Conservation (phyloP, 1,140 invertebrate species). For the Pseudomyrmex concolor region DNA sequence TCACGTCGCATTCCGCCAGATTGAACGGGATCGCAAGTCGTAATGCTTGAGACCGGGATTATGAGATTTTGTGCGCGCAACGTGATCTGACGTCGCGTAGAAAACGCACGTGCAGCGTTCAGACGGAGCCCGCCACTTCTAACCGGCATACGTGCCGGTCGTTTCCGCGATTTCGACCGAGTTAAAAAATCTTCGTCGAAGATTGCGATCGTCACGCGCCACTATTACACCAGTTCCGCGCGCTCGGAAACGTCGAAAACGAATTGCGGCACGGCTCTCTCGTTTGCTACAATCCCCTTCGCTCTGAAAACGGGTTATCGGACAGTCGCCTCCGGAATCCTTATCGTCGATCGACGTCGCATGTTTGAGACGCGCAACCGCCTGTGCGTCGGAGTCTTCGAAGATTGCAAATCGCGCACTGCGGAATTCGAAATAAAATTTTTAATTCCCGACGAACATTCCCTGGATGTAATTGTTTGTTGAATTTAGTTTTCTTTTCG, state of each 20-base stretch:
- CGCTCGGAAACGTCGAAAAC: conserved; percentile 58
- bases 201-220: background rate
- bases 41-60: too few relatives aligned
- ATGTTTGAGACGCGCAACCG: background rate
- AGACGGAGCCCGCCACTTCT: background rate
- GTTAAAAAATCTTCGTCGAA: background rate
- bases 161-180: background rate
- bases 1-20: too few relatives aligned
- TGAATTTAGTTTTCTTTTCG: too few relatives aligned
- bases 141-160: background rate
- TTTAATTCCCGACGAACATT: too few relatives aligned
- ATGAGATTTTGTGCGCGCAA: too few relatives aligned
- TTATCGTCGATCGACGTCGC: conserved; percentile 57
- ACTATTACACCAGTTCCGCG: conserved; percentile 33
- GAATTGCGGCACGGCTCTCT: conserved; percentile 29
- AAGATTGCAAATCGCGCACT: background rate
- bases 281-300: conserved; percentile 54
- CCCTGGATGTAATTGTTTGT: too few relatives aligned
- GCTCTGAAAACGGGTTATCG: conserved; percentile 66
- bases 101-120: too few relatives aligned
- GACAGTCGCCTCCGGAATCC: conserved; percentile 58
- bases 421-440: too few relatives aligned
- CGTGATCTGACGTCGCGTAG: too few relatives aligned
- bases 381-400: conserved; percentile 1
- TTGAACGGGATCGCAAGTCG: too few relatives aligned